Evolutionary conservation across 2,113 vertebrate species (phyloP), one percentile per base, ranked within the genome.

Genomic region (Corythoichthys haematopterus): DNA sequence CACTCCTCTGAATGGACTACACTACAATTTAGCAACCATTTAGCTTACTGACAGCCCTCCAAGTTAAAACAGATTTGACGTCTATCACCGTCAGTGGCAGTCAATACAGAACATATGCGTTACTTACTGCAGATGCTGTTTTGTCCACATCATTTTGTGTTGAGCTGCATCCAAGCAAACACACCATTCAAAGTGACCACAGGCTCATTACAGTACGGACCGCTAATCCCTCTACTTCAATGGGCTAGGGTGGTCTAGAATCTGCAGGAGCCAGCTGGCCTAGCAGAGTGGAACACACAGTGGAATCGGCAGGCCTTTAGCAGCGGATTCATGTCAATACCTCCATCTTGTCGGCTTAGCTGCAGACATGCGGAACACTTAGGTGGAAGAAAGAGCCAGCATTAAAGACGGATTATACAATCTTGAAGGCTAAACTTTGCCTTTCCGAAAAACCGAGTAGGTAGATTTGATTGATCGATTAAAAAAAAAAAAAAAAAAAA

Each of bases 321-420:
- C 71, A 68, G 73, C 37, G 46, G 66, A 68, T 72, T 81, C 75
- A 75, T 77, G 78, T 82, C 82, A 82, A 76, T 75, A 79, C 69
- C 68, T 84, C 74, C 68, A 65, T 81, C 76, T 66, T 84, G 86
- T 88, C 84, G 80, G 81, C 75, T 86, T 84, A 80, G 69, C 79
- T 75, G 74, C 70, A 80, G 79, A 79, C 69, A 71, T 72, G n/a
- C n/a, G n/a, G n/a, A n/a, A n/a, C n/a, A n/a, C n/a, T 79, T 77
- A 81, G 79, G 78, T 76, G 78, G 69, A 75, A 80, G 79, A 83
- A 65, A 64, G 72, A 82, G 71, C 46, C 75, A 60, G 74, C 59
- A 74, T 80, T 84, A 79, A 76, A 68, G 57, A 68, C 64, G 75
- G 78, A 85, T 87, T 85, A 83, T 45, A 73, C 60, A 75, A 79